These are phyloP conservation scores for Leucania comma DNA, from an alignment of 2,888 invertebrate species.

Conservation along the genomic window DNA sequence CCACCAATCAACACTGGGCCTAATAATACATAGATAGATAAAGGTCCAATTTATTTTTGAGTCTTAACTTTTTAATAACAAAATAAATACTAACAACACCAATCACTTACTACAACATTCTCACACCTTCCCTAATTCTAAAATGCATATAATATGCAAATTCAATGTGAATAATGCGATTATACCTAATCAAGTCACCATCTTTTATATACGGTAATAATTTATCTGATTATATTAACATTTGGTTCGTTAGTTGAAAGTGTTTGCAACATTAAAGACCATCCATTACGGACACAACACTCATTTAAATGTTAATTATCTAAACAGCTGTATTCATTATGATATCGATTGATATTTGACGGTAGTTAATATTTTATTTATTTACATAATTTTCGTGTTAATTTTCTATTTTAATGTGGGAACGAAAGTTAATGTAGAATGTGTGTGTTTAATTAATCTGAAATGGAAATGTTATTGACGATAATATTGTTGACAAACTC, in stretches of 20 bases:
- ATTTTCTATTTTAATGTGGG: constrained; percentile 47
- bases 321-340: constrained; percentile 49
- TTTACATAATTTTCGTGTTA: constrained; percentile 55
- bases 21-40: too few species aligned
- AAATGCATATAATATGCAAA: constrained; percentile 51
- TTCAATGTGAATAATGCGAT: constrained; percentile 41
- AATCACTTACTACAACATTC: constrained; percentile 21
- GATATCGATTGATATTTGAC: constrained; percentile 43
- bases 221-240: constrained; percentile 42
- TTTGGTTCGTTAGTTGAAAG: constrained; percentile 52
- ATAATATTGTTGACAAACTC: background rate
- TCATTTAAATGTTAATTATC: constrained; percentile 56
- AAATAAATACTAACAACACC: background rate
- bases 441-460: constrained; percentile 25
- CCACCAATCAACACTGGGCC: too few species aligned
- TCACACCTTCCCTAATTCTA: constrained; percentile 30
- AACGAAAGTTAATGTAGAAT: constrained; percentile 25
- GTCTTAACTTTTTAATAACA: too few species aligned
- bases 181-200: constrained; percentile 52
- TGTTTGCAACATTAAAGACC: constrained; percentile 38
- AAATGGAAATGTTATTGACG: constrained; percentile 7
- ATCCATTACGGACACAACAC: constrained; percentile 45
- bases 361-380: constrained; percentile 40
- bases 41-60: too few species aligned
- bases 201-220: constrained; percentile 47